Evolutionary conservation across 2,888 invertebrate species (phyloP).

Genomic region (Pollenia griseotomentosa): DNA sequence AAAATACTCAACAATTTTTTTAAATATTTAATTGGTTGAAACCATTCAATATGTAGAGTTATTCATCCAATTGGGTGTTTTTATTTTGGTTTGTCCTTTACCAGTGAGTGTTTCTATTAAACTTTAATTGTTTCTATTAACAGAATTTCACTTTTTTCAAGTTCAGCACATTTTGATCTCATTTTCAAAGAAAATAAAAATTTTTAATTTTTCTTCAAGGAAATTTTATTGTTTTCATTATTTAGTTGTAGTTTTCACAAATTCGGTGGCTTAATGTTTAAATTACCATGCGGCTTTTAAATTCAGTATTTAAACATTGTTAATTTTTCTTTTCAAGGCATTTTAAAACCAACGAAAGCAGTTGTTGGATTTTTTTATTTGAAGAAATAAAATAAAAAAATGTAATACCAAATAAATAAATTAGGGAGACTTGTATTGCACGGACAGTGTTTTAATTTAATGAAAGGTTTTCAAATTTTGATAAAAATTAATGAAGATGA

Average conservation of each 20-base stretch:
- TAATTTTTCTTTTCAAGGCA: constrained; percentile 40
- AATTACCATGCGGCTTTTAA: constrained; percentile 24
- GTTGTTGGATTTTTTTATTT: constrained; percentile 2
- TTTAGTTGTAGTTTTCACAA: constrained; percentile 42
- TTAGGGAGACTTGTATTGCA: constrained; percentile 56
- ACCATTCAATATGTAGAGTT: constrained; percentile 81
- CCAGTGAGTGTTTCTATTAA: constrained; percentile 66
- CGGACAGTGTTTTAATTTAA: constrained; percentile 12
- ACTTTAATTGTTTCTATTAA: constrained; percentile 16
- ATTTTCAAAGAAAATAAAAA: constrained; percentile 39
- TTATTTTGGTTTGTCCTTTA: constrained; percentile 59
- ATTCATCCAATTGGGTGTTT: constrained; percentile 71
- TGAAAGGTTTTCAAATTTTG: not conserved
- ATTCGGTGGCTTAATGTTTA: constrained; percentile 64
- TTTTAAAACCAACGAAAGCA: constrained; percentile 43
- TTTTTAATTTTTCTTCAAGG: constrained; percentile 32
- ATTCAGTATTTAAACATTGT: constrained; percentile 28
- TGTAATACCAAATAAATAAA: not conserved
- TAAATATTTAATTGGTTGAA: constrained; percentile 80
- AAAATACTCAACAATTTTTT: constrained; percentile 84
- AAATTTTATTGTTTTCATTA: constrained; percentile 11
- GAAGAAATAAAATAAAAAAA: not conserved
- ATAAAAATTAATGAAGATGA: constrained; percentile 33
- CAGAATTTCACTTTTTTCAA: constrained; percentile 19
- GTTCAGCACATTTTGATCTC: constrained; percentile 71